A percentile compares a stretch with the other conserved stretches of the same genome.
phyloP scores from a whole-genome alignment of 2,888 invertebrate species.

The Syritta pipiens region DNA sequence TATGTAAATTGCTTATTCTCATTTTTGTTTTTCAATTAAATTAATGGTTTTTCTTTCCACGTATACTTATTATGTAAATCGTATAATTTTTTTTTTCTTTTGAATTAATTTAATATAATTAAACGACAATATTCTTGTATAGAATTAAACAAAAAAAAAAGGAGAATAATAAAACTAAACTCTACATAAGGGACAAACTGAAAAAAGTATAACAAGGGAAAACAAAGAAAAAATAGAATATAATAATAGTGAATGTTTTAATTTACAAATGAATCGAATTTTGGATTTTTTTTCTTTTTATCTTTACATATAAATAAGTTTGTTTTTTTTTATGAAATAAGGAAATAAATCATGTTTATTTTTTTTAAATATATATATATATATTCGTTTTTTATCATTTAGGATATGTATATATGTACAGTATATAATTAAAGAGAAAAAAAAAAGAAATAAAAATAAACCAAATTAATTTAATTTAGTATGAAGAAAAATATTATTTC shows the following conservation, averaged over 20 bases:
- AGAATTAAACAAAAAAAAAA: constrained; percentile 24
- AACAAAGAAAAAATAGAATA: neutral
- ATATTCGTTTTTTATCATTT: constrained; percentile 43
- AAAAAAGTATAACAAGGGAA: constrained; percentile 20
- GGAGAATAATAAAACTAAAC: constrained; percentile 36
- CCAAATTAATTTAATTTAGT: constrained; percentile 63
- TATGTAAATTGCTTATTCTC: constrained; percentile 49
- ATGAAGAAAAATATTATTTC: constrained; percentile 21
- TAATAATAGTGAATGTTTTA: constrained; percentile 33
- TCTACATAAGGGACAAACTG: constrained; percentile 55
- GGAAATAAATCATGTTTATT: constrained; percentile 28
- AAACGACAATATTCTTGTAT: constrained; percentile 39
- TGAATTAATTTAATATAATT: constrained; percentile 53
- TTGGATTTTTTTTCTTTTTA: constrained; percentile 12
- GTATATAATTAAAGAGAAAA: constrained; percentile 25
- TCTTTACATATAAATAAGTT: constrained; percentile 44
- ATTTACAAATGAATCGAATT: constrained; percentile 57
- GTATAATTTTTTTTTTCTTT: constrained; percentile 46
- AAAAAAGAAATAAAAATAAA: constrained; percentile 3
- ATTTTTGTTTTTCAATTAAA: constrained; percentile 33
- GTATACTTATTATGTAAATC: constrained; percentile 63
- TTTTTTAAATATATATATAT: constrained; percentile 13
- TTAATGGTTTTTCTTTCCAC: constrained; percentile 44
- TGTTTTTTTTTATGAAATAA: constrained; percentile 31
- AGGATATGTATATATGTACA: constrained; percentile 69